Base-by-base conservation (phyloP, 30 jellyfish, hydroid and myxozoan species). In the Aurelia sp. region DNA sequence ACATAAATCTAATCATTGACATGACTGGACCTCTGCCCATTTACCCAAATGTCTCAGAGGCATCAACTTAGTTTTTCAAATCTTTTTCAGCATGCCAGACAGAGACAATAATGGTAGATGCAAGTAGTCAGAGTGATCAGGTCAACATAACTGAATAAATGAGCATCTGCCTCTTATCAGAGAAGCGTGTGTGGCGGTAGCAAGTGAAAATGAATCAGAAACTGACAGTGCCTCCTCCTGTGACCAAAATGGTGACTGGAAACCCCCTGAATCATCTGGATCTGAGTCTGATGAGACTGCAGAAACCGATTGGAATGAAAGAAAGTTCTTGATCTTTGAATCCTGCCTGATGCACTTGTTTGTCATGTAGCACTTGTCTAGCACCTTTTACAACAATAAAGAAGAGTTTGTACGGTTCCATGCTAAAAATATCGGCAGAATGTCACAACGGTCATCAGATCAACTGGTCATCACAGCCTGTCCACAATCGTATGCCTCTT, bases 401-500 rank as follows among this genome's bases (percentile, higher is more conserved):
- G 8, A 58, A 74, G 68, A 27, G 41, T 20, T 4, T 76, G 11
- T 57, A 8, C 58, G 86, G 86, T 15, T 21, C 86, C 40, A 58
- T 76, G 75, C 30, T 76, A 50, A 48, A 11, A 57, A 37, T 76
- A 16, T 62, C 60, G 3, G 76, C 76, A 76, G 66, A 27, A 35
- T 80, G 90, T 53, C 67, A 51, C 19, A 52, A 81, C 44, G 83
- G 91, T 31, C 91, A 81, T 53, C 40, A 4, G 57, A 55, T 5
- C 20, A 68, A 81, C 47, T 81, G 91, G 91, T 23, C 15, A 23
- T 16, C 65, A 9, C 84, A 81, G 63, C 91, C 91, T 23, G 30
- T 35, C n/a, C 83, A 52, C 20, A 31, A 57, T 48, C 66, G 66
- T 30, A 66, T 81, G 91, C 76, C 91, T 13, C 60, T 48, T 48